These are phyloP conservation scores for Caenorhabditis brenneri DNA, from an alignment of 1,140 invertebrate species.

Conservation along the genomic window DNA sequence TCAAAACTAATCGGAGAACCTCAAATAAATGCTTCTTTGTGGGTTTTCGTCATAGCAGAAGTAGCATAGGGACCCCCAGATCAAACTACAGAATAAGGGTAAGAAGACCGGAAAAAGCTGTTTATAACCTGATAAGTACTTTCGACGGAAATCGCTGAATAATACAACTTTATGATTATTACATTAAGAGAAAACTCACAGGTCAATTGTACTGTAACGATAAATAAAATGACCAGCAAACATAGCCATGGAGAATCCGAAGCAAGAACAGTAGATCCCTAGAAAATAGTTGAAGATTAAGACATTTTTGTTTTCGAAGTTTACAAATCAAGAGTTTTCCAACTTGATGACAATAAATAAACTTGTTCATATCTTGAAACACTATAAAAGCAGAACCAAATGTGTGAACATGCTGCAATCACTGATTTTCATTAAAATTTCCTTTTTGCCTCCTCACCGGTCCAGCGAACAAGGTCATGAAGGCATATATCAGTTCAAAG, in stretches of 20 bases:
- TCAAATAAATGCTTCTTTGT: not conserved
- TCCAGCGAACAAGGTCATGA: not conserved
- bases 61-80: not conserved
- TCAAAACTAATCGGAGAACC: not conserved
- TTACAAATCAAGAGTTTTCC: not conserved
- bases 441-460: not conserved
- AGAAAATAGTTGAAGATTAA: not conserved
- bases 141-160: not conserved
- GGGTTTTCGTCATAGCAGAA: not conserved
- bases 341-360: not conserved
- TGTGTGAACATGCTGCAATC: not conserved
- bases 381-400: not conserved
- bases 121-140: not conserved
- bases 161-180: not conserved
- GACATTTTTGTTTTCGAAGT: not conserved
- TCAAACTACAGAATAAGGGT: not conserved
- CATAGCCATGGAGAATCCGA: not conserved
- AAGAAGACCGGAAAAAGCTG: not conserved
- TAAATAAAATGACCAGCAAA: not conserved
- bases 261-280: not conserved
- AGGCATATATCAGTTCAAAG: not conserved
- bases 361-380: not conserved
- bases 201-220: not conserved
- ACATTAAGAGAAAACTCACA: not conserved
- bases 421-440: not conserved